Base-by-base conservation (phyloP, 2,113 vertebrate species). In the Mola mola region DNA sequence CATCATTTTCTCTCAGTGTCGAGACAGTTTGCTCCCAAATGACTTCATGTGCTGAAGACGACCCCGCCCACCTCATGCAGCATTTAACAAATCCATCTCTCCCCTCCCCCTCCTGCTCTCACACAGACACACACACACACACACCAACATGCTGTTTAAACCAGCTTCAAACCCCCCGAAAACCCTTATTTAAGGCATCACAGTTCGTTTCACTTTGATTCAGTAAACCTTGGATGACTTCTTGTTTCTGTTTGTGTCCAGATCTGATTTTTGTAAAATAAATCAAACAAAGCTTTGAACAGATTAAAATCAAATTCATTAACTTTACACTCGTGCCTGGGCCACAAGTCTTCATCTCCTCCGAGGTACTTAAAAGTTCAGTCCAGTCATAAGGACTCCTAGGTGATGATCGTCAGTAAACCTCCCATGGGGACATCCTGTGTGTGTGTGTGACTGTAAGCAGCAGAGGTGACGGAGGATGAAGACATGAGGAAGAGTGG, bases 31-130 rank as follows among this genome's bases (percentile, higher is more conserved):
- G 20, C 49, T 78, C 57, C 25, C 34, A 53, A 58, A 66, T 59
- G 24, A 48, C 41, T 58, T 56, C 15, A 42, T 31, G 16, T 5
- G 12, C 40, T 16, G 24, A 69, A 31, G 52, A 75, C 17, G 58
- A 55, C 16, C 16, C 43, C 2, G 26, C 55, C 75, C 55, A 13
- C 62, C 72, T 83, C 81, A 84, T 81, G 87, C 79, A 80, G 78
- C 67, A 81, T 83, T 86, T 80, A 83, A 69, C 70, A 83, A 58
- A 59, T 84, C 79, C 8, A 74, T 73, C 72, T 16, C 25, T 3
- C n/a, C 38, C 17, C 9, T 3, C 8, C 6, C 10, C 3, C 7
- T 9, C 24, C n/a, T n/a, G n/a, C n/a, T n/a, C n/a, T n/a, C n/a
- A n/a, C n/a, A n/a, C n/a, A n/a, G n/a, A n/a, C n/a, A n/a, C n/a